phyloP scores from a whole-genome alignment of 2,113 vertebrate genomes.

The Chiloscyllium plagiosum region DNA sequence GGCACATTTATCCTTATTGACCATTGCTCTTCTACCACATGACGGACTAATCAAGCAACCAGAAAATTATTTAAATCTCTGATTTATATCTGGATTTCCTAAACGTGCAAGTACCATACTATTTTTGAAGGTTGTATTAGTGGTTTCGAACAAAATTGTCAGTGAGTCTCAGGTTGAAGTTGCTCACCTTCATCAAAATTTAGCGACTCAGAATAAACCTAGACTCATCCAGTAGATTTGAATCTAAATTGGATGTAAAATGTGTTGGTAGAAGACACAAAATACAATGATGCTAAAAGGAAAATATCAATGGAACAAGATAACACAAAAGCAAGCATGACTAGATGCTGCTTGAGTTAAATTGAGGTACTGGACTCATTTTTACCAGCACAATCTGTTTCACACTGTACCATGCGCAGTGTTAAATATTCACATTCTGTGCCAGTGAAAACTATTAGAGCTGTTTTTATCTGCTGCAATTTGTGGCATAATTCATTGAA shows the following conservation, averaged over 20 bases:
- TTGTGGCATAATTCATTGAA: not conserved
- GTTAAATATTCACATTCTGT: conserved; percentile 32
- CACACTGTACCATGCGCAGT: not conserved
- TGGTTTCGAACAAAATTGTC: not conserved
- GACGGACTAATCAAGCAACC: not conserved
- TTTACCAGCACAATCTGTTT: conserved; percentile 26
- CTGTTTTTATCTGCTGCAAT: not conserved
- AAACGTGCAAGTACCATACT: not conserved
- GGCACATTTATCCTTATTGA: not conserved
- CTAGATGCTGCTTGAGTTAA: not conserved
- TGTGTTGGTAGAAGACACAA: not conserved
- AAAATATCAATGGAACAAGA: not conserved
- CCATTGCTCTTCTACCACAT: not conserved
- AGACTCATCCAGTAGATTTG: not conserved
- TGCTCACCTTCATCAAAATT: not conserved
- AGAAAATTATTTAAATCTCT: not conserved
- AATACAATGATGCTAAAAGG: not conserved
- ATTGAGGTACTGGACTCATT: not conserved
- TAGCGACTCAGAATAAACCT: not conserved
- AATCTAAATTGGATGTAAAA: not conserved
- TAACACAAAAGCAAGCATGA: not conserved
- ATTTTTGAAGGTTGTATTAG: not conserved
- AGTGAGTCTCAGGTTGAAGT: not conserved
- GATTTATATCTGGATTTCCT: too few relatives aligned
- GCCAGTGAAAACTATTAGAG: conserved; percentile 31